phyloP scores from a whole-genome alignment of 2,113 vertebrate species.

The Cettia cetti region DNA sequence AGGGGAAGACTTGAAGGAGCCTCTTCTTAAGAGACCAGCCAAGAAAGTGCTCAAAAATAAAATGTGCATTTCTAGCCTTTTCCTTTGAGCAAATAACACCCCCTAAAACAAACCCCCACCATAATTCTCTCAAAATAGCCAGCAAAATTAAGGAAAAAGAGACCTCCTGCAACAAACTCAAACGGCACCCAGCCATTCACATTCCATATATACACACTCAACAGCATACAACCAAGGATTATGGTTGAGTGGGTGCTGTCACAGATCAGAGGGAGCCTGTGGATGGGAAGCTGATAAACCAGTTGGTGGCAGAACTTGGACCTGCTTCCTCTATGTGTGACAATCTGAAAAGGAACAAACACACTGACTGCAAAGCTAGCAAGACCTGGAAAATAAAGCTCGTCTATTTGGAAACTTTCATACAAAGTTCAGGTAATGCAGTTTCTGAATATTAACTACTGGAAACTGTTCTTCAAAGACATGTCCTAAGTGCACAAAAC shows the following conservation, averaged over 20 bases:
- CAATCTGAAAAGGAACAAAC: not conserved
- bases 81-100: not conserved
- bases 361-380: not conserved
- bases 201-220: not conserved
- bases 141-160: not conserved
- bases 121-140: not conserved
- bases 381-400: not conserved
- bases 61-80: not conserved
- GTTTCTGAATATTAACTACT: not conserved
- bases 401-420: not conserved
- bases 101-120: not conserved
- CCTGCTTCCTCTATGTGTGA: not conserved
- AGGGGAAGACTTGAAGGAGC: not conserved
- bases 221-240: not conserved
- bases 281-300: not conserved
- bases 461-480: not conserved
- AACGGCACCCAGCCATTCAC: not conserved
- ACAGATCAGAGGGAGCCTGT: not conserved
- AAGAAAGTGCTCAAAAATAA: not conserved
- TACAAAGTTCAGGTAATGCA: not conserved
- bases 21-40: not conserved
- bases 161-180: not conserved
- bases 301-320: not conserved
- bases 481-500: not conserved
- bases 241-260: not conserved